A percentile compares a stretch with the other conserved stretches of the same genome.
phyloP scores from a whole-genome alignment of 2,797 vertebrate species.

The Stomatorhinus walkeri region DNA sequence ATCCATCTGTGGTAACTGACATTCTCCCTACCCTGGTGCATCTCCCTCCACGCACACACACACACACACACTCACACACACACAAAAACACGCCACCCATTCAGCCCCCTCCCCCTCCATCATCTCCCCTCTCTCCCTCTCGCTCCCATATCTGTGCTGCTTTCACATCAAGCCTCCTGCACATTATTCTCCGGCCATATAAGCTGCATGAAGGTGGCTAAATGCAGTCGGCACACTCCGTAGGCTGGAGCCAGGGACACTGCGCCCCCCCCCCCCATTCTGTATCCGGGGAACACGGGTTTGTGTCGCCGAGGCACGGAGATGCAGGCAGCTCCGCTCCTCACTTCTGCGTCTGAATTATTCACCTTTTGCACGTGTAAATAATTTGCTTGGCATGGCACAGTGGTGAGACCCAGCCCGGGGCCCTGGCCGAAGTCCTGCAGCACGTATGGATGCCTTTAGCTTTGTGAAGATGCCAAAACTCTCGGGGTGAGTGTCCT shows the following conservation, averaged over 20 bases:
- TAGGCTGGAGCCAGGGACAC: not conserved
- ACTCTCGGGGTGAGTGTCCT: not conserved
- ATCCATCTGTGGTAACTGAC: not conserved
- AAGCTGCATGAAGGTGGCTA: not conserved
- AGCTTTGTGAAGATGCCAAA: slow-evolving; percentile 6
- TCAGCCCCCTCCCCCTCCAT: not conserved
- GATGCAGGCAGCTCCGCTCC: not conserved
- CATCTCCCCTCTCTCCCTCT: not conserved
- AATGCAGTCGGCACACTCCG: not conserved
- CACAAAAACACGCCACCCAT: not conserved
- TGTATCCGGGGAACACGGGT: not conserved
- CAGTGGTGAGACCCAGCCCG: not conserved
- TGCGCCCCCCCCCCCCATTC: not conserved
- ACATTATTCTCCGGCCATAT: not conserved
- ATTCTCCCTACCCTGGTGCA: not conserved
- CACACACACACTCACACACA: not conserved
- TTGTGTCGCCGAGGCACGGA: not conserved
- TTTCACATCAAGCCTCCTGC: not conserved
- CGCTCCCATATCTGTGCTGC: not conserved
- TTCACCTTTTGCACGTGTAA: not conserved
- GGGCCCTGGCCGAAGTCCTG: not conserved
- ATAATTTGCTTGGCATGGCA: not conserved
- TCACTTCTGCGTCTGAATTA: not conserved
- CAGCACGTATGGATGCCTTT: not conserved
- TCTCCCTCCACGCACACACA: not conserved